Conservation (phyloP, 2,888 invertebrate species). For the Brachycybe producta region DNA sequence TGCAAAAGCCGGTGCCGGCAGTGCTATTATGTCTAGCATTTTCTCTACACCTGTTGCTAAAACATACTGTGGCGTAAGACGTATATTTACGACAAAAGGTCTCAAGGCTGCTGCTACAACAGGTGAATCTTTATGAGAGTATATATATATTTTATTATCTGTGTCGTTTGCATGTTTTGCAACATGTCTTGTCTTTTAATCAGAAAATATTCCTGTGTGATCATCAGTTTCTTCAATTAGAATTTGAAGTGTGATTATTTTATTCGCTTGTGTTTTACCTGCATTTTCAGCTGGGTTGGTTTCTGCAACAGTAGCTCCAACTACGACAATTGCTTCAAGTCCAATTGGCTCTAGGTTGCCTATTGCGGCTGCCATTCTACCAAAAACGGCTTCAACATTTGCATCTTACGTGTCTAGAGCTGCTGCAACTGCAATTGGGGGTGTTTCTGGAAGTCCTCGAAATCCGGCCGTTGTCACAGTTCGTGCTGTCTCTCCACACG, state of each 20-base stretch:
- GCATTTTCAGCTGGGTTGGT: too few species aligned
- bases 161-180: neutral
- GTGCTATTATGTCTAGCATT: too few species aligned
- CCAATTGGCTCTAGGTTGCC: conserved; percentile 20
- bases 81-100: conserved; percentile 24
- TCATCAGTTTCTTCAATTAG: too few species aligned
- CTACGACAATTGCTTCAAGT: conserved; percentile 11
- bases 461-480: neutral
- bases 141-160: neutral
- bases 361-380: conserved; percentile 23
- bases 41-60: conserved; percentile 10
- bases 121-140: neutral
- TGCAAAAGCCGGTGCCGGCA: too few species aligned
- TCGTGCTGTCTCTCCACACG: neutral
- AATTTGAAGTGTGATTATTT: too few species aligned
- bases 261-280: too few species aligned
- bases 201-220: too few species aligned
- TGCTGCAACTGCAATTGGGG: conserved; percentile 45
- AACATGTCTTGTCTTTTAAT: too few species aligned
- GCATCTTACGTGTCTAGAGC: conserved; percentile 11
- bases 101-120: conserved; percentile 19
- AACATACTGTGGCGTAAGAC: conserved; percentile 22
- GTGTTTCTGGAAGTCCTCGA: neutral
- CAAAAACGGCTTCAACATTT: conserved; percentile 18
- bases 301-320: conserved; percentile 3